Conservation (phyloP, 2,888 invertebrate genomes). For the Spisula subtruncata region DNA sequence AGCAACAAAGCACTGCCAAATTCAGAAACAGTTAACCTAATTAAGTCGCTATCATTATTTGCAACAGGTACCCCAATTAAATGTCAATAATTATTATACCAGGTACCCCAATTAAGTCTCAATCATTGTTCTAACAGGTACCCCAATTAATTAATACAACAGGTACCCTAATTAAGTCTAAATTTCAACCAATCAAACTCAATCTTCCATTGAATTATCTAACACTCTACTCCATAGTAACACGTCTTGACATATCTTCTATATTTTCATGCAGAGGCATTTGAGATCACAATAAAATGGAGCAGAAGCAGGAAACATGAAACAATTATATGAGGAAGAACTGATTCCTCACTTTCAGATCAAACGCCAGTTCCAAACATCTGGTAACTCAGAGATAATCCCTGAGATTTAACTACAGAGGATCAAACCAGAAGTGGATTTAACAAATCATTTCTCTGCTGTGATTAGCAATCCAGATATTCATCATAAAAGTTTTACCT, state of each 20-base stretch:
- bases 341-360: not conserved
- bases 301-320: not conserved
- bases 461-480: not conserved
- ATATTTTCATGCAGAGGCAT: not conserved
- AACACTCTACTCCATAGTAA: not conserved
- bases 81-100: not conserved
- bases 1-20: not conserved
- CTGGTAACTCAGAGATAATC: not conserved
- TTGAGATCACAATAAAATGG: not conserved
- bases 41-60: no score
- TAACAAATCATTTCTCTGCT: not conserved
- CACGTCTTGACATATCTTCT: not conserved
- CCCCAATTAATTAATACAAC: not conserved
- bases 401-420: not conserved
- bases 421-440: not conserved
- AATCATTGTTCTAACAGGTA: not conserved
- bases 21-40: not conserved
- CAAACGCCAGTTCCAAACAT: not conserved
- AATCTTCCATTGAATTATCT: not conserved
- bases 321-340: not conserved
- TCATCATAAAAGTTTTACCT: not conserved
- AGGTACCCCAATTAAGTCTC: not conserved
- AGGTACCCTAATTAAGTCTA: not conserved
- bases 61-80: no score
- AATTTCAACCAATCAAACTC: not conserved